Evolutionary conservation across 1,140 invertebrate species (phyloP).

Genomic region (Nymphalis io): DNA sequence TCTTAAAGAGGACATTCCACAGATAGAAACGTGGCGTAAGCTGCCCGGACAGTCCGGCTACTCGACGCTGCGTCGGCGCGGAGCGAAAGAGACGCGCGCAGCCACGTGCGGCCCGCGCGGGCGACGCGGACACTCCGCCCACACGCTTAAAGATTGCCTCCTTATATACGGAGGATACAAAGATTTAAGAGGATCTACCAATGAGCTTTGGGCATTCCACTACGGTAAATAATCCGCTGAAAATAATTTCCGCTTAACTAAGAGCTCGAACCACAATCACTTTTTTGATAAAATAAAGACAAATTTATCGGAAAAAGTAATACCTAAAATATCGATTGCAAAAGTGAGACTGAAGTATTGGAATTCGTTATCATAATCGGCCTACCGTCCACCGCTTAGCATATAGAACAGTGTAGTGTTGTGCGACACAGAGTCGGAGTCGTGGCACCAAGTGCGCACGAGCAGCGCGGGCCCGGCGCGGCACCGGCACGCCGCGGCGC

Average conservation of each 20-base stretch:
- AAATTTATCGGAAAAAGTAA: no score
- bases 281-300: no score
- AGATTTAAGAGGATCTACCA: conserved; percentile 91
- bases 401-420: background rate
- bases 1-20: conserved; percentile 12
- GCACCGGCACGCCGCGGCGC: conserved; percentile 89
- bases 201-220: conserved; percentile 94
- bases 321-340: no score
- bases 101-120: conserved; percentile 87
- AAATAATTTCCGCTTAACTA: background rate
- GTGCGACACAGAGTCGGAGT: conserved; percentile 84
- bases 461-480: conserved; percentile 79
- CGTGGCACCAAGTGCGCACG: conserved; percentile 84
- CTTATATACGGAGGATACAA: conserved; percentile 95
- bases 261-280: no score
- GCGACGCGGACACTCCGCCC: conserved; percentile 90
- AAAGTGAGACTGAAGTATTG: no score
- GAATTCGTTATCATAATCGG: no score
- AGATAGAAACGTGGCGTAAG: conserved; percentile 87
- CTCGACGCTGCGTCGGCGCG: conserved; percentile 39
- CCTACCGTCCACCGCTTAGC: no score
- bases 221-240: conserved; percentile 83
- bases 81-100: conserved; percentile 32
- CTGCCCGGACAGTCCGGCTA: conserved; percentile 68
- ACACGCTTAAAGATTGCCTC: conserved; percentile 90